Conservation (phyloP, 2,113 vertebrate species). For the Callipepla squamata region DNA sequence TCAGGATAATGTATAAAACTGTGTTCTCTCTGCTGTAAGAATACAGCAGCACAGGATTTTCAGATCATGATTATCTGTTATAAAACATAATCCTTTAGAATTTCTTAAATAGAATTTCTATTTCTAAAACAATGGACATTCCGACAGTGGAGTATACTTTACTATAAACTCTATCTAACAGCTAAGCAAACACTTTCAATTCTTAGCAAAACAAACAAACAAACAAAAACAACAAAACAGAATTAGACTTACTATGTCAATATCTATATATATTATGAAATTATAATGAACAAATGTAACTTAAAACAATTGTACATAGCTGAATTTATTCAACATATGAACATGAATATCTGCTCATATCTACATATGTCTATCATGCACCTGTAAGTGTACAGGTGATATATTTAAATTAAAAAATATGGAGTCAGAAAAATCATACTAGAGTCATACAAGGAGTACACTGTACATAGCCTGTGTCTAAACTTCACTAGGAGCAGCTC, state of each 20-base stretch:
- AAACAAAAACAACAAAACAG: background rate
- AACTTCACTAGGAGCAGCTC: background rate
- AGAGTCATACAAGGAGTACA: background rate
- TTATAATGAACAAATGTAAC: background rate
- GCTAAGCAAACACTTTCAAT: background rate
- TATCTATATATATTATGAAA: background rate
- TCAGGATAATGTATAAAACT: background rate
- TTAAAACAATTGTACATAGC: background rate
- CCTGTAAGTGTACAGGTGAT: background rate
- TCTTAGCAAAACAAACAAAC: background rate
- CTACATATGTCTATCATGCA: background rate
- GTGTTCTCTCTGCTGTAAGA: background rate
- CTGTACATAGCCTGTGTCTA: background rate
- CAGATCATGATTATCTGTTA: fast-evolving
- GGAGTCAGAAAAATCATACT: background rate
- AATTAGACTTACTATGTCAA: background rate
- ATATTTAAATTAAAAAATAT: background rate
- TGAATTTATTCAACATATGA: background rate
- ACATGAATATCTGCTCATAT: background rate
- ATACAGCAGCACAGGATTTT: background rate
- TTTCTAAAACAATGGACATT: background rate
- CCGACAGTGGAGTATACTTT: background rate
- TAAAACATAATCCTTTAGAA: background rate
- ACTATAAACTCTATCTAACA: background rate
- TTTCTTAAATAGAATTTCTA: background rate